Conservation (phyloP, 2,797 vertebrate genomes). For the Pyrrhura leucotis region DNA sequence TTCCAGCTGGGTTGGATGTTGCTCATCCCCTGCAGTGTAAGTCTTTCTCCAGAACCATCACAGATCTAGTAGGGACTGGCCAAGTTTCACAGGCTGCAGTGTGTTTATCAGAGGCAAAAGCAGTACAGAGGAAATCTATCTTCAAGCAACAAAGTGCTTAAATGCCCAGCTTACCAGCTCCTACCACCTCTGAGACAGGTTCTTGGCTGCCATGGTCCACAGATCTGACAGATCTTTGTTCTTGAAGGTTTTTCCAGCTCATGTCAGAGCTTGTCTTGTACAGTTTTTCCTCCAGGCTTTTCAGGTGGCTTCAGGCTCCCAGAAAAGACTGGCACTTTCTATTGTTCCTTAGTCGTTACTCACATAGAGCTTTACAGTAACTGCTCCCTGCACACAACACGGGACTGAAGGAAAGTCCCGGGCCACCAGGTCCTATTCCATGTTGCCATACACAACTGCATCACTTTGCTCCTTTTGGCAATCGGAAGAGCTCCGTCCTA, state of each 20-base stretch:
- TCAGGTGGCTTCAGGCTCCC: background rate
- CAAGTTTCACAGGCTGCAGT: background rate
- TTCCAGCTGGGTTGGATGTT: rapidly evolving
- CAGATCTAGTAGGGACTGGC: background rate
- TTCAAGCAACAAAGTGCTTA: background rate
- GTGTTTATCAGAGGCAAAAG: background rate
- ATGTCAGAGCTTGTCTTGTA: background rate
- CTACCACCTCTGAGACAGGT: background rate
- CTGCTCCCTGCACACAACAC: background rate
- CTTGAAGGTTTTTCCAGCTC: background rate
- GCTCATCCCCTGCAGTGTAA: rapidly evolving
- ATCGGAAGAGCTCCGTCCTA: background rate
- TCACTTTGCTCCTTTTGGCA: background rate
- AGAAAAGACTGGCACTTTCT: background rate
- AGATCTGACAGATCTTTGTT: background rate
- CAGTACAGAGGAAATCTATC: background rate
- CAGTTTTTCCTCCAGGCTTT: background rate
- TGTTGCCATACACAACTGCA: background rate
- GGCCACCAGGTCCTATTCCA: background rate
- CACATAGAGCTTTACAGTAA: background rate
- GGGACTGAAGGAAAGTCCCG: rapidly evolving
- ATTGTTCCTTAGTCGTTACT: background rate
- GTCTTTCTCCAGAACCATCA: background rate
- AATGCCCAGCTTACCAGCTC: background rate
- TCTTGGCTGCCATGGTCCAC: background rate